Evolutionary conservation across 2,113 vertebrate species (phyloP), one percentile per base, ranked within the genome.

Genomic region (Protobothrops mucrosquamatus): DNA sequence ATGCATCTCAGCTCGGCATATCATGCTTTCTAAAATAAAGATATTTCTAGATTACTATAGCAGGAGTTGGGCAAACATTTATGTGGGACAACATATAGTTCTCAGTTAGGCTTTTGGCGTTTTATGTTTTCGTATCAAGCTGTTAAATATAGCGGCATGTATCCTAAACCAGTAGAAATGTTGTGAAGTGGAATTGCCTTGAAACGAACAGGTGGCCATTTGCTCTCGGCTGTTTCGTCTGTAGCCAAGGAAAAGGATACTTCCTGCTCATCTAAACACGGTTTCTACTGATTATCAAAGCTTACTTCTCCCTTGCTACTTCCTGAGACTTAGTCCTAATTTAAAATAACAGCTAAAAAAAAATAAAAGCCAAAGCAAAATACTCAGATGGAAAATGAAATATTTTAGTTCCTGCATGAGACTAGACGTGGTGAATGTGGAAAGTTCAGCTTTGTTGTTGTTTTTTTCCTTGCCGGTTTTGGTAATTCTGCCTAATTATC

Each of bases 281-380:
- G 0, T 64, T n/a, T 93, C 24, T 46, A 56, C 85, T 0, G 0
- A 92, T 93, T 92, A 93, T 56, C 1, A 4, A 22, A 54, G 92
- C 46, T 0, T 39, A 91, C 1, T 96, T 96, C 93, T 92, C 86
- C 95, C 87, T 87, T 89, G 24, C 89, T 92, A 4, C 3, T 95
- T 97, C 94, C 94, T 91, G 26, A 57, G 96, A 56, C 29, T 23
- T 94, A 91, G 94, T 81, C 14, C 12, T 87, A 46, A 20, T 95
- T 96, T 81, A 89, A 95, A 95, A 94, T 46, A 94, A 9, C 51
- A 90, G 34, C 95, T 97, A 4, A 95, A 93, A 95, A 94, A 93
- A 88, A 94, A 46, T 6, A 1, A 57, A 56, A 23, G 61, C 10
- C 54, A 91, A 81, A 74, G 6, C 2, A 74, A 74, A 74, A 20